phyloP scores from a whole-genome alignment of 1,140 invertebrate genomes.

The Hydropsyche tenuis region DNA sequence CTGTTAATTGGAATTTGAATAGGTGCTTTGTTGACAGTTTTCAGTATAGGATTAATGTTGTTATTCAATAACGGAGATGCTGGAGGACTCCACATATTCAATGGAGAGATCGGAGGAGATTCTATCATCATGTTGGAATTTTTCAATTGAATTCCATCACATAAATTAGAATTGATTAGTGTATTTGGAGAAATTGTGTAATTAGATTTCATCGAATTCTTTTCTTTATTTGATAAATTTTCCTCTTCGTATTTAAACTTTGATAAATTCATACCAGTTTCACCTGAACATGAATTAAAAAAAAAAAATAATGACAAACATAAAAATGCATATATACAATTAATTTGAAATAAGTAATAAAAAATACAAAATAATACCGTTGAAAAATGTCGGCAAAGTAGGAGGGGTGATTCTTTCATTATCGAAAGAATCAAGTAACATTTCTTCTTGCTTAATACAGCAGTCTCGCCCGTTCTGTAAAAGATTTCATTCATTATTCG shows the following conservation, averaged over 20 bases:
- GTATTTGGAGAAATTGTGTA: background rate
- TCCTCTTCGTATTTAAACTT: constrained; percentile 45
- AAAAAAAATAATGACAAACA: background rate
- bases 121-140: constrained; percentile 15
- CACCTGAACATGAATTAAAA: constrained; percentile 18
- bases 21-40: background rate
- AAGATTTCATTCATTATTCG: background rate
- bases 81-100: constrained; percentile 40
- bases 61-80: constrained; percentile 38
- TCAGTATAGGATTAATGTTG: background rate
- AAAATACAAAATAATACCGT: constrained; percentile 1
- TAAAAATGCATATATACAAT: no score
- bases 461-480: constrained; percentile 29
- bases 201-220: background rate
- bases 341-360: no score
- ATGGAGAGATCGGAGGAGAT: constrained; percentile 44
- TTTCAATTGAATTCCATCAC: background rate
- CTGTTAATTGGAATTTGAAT: constrained; percentile 27
- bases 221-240: constrained; percentile 22
- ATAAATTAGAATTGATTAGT: background rate
- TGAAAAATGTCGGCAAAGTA: constrained; percentile 34
- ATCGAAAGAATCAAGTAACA: constrained; percentile 32
- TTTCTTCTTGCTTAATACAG: constrained; percentile 44
- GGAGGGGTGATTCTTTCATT: constrained; percentile 31
- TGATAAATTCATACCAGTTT: constrained; percentile 28